Evolutionary conservation across 2,888 invertebrate species (phyloP), one percentile per base, ranked within the genome.

Genomic region (Ectemnius cavifrons): DNA sequence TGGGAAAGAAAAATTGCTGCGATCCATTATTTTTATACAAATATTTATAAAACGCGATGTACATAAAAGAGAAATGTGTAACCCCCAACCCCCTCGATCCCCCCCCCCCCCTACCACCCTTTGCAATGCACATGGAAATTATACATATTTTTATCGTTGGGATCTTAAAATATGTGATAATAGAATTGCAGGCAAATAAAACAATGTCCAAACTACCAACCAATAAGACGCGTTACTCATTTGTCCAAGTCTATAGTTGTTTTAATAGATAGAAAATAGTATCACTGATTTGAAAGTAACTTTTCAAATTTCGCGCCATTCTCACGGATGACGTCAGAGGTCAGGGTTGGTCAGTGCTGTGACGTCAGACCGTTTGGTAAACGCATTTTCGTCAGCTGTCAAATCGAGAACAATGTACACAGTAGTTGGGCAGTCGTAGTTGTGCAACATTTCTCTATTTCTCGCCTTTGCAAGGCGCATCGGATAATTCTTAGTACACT

Each of bases 1-100:
- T 61, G 72, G 80, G 80, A 16, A 37, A 2, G 0, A 4, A 37
- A 73, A 80, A 80, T 4, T 76, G 80, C 69, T 77, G 71, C 73
- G 77, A 83, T 78, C 71, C 69, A 79, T 86, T 86, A 86, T 85
- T 87, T 87, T 85, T 87, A 81, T 85, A 84, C 61, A 76, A 80
- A 82, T 83, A 81, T 86, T 81, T 83, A 81, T 80, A 67, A 82
- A 70, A 37, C 37, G 37, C 69, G 75, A 71, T 84, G 84, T 80
- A 83, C 65, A 81, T 81, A 84, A 56, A 63, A 80, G 69, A 69
- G 69, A 82, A 47, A 20, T 56, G 20, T 45, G 49, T n/a, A n/a
- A n/a, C n/a, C n/a, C n/a, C n/a, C n/a, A n/a, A n/a, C n/a, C n/a
- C n/a, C n/a, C n/a, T n/a, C n/a, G n/a, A n/a, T n/a, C n/a, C n/a